Conservation (phyloP, 2,113 vertebrate genomes). For the Xenopus laevis region DNA sequence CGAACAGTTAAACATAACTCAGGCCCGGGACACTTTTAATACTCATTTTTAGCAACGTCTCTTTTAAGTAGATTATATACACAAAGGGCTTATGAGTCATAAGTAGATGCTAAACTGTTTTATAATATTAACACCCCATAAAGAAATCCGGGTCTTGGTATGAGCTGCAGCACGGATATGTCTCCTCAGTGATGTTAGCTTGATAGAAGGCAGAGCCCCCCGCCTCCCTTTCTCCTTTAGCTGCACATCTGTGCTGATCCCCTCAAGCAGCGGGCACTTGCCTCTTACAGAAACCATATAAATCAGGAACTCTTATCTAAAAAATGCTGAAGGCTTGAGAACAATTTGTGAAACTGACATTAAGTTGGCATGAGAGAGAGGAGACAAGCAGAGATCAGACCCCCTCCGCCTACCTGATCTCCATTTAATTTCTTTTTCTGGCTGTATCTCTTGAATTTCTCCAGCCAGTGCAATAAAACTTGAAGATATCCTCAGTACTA, state of each 20-base stretch:
- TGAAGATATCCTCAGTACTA: slow-evolving; percentile 17
- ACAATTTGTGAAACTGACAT: slow-evolving; percentile 38
- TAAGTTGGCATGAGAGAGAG: slow-evolving; percentile 32
- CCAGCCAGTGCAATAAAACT: slow-evolving; percentile 29
- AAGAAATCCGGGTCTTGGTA: slow-evolving; percentile 29
- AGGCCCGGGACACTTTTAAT: slow-evolving; percentile 23
- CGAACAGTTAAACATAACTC: slow-evolving; percentile 3
- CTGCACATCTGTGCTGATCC: slow-evolving; percentile 26
- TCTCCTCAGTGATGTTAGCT: slow-evolving; percentile 27
- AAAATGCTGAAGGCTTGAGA: slow-evolving; percentile 38
- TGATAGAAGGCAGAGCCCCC: slow-evolving; percentile 34
- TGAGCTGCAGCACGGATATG: slow-evolving; percentile 13
- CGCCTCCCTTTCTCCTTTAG: not conserved
- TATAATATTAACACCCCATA: slow-evolving; percentile 46
- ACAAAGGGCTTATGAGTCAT: slow-evolving; percentile 36
- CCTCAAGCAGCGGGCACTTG: slow-evolving; percentile 9
- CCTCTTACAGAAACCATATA: slow-evolving; percentile 30
- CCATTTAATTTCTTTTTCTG: slow-evolving; percentile 30
- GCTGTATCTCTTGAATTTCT: slow-evolving; percentile 28
- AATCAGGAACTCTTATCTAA: slow-evolving; percentile 41
- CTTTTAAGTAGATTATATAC: slow-evolving; percentile 31
- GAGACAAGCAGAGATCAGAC: slow-evolving; percentile 17
- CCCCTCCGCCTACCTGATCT: slow-evolving; percentile 27
- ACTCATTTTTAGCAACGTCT: slow-evolving; percentile 10
- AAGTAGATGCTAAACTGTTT: slow-evolving; percentile 42